A percentile compares a stretch with the other conserved stretches of the same genome.
These are phyloP conservation scores for Catagonus wagneri DNA, from an alignment of 2,113 vertebrate genomes.

Conservation along the genomic window DNA sequence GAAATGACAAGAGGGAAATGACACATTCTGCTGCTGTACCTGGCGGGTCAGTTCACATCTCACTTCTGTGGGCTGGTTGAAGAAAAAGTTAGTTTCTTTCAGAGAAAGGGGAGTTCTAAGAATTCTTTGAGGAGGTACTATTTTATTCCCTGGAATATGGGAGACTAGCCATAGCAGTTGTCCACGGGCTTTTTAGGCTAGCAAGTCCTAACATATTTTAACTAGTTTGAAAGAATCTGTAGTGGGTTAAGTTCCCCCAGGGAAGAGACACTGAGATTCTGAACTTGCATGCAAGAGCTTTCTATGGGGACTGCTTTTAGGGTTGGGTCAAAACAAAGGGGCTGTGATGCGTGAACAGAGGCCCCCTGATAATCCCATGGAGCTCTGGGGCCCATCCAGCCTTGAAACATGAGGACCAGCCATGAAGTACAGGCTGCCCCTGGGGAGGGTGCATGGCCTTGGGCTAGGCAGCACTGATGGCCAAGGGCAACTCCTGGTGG, in stretches of 20 bases:
- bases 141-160: slow-evolving; percentile 21
- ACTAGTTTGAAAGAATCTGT: not conserved
- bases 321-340: not conserved
- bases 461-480: not conserved
- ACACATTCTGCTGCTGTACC: accelerated
- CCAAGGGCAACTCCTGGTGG: not conserved
- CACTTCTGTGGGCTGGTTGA: not conserved
- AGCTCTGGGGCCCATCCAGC: not conserved
- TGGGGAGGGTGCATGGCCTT: not conserved
- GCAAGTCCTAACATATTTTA: slow-evolving; percentile 16
- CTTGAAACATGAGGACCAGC: not conserved
- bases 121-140: not conserved
- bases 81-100: not conserved
- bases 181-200: slow-evolving; percentile 26
- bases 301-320: not conserved
- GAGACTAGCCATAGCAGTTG: not conserved
- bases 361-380: not conserved
- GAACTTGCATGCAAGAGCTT: not conserved
- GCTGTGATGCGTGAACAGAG: not conserved
- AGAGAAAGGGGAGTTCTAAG: not conserved
- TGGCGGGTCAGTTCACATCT: not conserved
- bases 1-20: not conserved
- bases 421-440: not conserved
- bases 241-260: not conserved
- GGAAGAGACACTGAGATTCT: not conserved